Evolutionary conservation across 2,888 invertebrate genomes (phyloP).

Genomic region (Brenthis ino): DNA sequence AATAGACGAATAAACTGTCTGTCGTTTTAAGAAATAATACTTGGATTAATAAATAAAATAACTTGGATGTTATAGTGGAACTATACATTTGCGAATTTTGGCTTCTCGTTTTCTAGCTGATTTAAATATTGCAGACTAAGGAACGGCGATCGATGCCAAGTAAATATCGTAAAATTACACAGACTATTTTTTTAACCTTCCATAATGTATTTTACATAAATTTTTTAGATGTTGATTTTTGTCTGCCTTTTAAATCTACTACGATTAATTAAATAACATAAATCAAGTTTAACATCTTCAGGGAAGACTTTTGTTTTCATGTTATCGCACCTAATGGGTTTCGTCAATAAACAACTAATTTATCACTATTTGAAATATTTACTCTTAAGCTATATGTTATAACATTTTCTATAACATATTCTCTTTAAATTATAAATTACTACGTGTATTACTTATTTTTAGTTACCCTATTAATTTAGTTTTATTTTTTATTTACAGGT

Average conservation of each 20-base stretch:
- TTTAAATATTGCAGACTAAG: too few relatives aligned
- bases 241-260: background rate
- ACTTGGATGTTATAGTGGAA: too few relatives aligned
- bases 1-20: too few relatives aligned
- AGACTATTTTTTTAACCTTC: background rate
- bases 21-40: too few relatives aligned
- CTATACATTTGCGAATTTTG: too few relatives aligned
- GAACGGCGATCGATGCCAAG: background rate
- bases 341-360: too few relatives aligned
- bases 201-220: background rate
- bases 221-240: background rate
- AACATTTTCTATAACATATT: too few relatives aligned
- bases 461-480: background rate
- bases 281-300: constrained; percentile 5
- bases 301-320: background rate
- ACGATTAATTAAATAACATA: background rate
- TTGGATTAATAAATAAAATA: too few relatives aligned
- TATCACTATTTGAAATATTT: too few relatives aligned
- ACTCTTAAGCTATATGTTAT: too few relatives aligned
- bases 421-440: background rate
- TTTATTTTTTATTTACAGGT: constrained; percentile 68
- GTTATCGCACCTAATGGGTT: background rate
- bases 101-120: too few relatives aligned
- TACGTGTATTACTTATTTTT: constrained; percentile 7
- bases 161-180: constrained; percentile 2